These are phyloP conservation scores for Cremastinae sp. DNA, from an alignment of 2,888 invertebrate species.

Conservation along the genomic window DNA sequence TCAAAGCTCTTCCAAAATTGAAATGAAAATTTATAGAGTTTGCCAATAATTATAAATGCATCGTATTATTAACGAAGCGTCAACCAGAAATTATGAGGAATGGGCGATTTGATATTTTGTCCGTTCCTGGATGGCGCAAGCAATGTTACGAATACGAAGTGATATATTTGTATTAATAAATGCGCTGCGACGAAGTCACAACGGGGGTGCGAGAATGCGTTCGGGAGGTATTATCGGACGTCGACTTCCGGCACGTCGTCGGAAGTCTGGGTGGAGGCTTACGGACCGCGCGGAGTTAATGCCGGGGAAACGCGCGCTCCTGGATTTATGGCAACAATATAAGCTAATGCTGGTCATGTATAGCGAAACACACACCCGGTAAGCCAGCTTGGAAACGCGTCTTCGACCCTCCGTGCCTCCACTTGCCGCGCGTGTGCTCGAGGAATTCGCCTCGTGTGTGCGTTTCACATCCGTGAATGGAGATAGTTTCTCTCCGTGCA, in stretches of 20 bases:
- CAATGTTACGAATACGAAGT: background rate
- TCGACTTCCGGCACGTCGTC: conserved; percentile 68
- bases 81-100: too few species aligned
- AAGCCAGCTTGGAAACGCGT: too few species aligned
- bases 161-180: conserved; percentile 2
- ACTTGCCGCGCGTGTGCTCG: too few species aligned
- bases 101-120: too few species aligned
- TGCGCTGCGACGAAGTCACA: background rate
- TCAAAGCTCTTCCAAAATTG: too few species aligned
- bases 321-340: conserved; percentile 77
- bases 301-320: conserved; percentile 67
- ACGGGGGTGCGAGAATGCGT: conserved; percentile 9
- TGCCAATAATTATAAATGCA: too few species aligned
- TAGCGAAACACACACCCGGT: background rate
- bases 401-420: too few species aligned
- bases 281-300: conserved; percentile 68
- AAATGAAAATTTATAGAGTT: too few species aligned
- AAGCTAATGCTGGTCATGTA: conserved; percentile 60
- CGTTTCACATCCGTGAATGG: conserved; percentile 22
- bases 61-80: too few species aligned
- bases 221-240: conserved; percentile 68
- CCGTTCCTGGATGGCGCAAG: too few species aligned
- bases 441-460: too few species aligned
- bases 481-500: too few species aligned
- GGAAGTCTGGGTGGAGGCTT: conserved; percentile 68